Evolutionary conservation across 2,888 invertebrate species (phyloP).

Genomic region (Drosophila mimetica): DNA sequence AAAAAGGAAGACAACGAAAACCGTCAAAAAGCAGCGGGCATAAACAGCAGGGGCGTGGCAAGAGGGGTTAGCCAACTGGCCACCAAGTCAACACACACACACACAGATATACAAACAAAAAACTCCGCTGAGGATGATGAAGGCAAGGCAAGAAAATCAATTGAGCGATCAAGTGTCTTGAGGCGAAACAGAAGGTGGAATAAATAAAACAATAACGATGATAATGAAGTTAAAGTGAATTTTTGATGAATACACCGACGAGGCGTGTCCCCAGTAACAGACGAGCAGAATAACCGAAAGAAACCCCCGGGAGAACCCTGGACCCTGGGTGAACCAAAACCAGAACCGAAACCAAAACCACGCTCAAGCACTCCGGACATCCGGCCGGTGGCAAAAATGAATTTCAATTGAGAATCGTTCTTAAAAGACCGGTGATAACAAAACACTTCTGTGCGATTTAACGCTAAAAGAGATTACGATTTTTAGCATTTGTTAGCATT

Average conservation of each 20-base stretch:
- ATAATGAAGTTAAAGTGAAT: slow-evolving; percentile 84
- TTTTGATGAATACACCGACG: slow-evolving; percentile 82
- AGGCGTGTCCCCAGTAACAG: slow-evolving; percentile 66
- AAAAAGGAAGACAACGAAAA: slow-evolving; percentile 55
- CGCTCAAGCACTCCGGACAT: slow-evolving; percentile 39
- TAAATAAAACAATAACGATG: slow-evolving; percentile 84
- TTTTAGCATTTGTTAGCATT: slow-evolving; percentile 34
- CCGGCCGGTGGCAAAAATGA: slow-evolving; percentile 32
- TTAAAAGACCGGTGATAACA: neutral
- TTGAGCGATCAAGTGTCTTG: slow-evolving; percentile 84
- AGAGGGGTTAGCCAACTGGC: slow-evolving; percentile 24
- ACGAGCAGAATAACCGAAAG: slow-evolving; percentile 7
- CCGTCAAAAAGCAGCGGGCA: slow-evolving; percentile 79
- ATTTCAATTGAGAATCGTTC: slow-evolving; percentile 14
- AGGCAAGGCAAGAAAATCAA: slow-evolving; percentile 75
- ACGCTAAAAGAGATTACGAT: neutral
- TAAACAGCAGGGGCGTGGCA: slow-evolving; percentile 24
- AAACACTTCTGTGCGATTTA: neutral
- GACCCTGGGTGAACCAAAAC: slow-evolving; percentile 9
- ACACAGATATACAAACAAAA: neutral
- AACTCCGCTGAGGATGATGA: slow-evolving; percentile 28
- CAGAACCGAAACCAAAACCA: slow-evolving; percentile 22
- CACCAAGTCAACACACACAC: slow-evolving; percentile 33
- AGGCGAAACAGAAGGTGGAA: slow-evolving; percentile 84
- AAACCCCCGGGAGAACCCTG: slow-evolving; percentile 15